These are phyloP conservation scores for Oscheius sp. DNA, from an alignment of 2,888 invertebrate genomes.

Conservation along the genomic window DNA sequence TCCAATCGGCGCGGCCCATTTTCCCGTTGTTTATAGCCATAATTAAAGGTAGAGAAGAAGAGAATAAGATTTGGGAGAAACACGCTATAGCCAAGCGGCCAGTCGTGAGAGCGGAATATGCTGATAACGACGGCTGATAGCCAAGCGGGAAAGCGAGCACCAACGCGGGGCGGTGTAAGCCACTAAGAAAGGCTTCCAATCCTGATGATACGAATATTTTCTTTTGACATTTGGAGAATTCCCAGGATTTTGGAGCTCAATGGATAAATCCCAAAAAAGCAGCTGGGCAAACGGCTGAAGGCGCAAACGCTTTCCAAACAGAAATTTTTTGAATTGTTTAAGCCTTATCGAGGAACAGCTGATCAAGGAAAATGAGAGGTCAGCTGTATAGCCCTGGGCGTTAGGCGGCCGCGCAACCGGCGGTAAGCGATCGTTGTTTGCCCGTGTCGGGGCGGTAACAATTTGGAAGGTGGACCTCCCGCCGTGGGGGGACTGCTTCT, in stretches of 20 bases:
- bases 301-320: too few species aligned
- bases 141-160: neutral
- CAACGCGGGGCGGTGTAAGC: too few species aligned
- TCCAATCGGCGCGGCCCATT: conserved; percentile 1
- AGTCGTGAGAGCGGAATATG: neutral
- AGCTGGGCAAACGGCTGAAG: too few species aligned
- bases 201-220: too few species aligned
- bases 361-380: neutral
- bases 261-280: too few species aligned
- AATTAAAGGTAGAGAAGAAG: neutral
- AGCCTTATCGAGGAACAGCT: neutral
- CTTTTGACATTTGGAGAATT: too few species aligned
- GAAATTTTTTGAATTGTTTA: neutral
- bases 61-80: neutral
- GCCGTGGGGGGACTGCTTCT: neutral
- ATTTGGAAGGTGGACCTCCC: conserved; percentile 8
- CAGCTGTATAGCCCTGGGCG: conserved; percentile 1
- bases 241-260: too few species aligned
- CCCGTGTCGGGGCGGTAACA: conserved; percentile 25
- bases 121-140: conserved; percentile 8
- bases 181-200: too few species aligned
- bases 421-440: conserved; percentile 31
- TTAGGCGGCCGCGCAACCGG: conserved; percentile 7
- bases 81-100: too few species aligned
- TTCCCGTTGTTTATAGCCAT: neutral